Conservation (phyloP, 2,888 invertebrate species). For the Watsonalla cultraria region DNA sequence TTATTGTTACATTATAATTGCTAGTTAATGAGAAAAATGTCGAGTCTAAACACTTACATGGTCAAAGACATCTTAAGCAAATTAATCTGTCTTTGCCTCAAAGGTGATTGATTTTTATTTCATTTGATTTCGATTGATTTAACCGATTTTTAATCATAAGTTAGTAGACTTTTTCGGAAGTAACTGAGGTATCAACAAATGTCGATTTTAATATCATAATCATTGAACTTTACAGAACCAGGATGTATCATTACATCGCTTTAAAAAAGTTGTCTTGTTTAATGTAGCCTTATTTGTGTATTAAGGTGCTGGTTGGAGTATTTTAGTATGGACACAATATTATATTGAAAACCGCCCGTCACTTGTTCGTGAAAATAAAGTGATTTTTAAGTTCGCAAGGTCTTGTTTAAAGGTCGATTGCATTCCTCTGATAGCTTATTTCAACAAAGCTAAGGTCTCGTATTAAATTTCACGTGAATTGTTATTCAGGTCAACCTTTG, state of each 20-base stretch:
- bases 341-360: conserved; percentile 10
- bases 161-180: too few species aligned
- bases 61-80: neutral
- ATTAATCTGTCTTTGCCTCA: neutral
- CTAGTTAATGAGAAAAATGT: neutral
- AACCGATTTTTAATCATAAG: too few species aligned
- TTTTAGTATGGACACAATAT: too few species aligned
- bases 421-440: conserved; percentile 17
- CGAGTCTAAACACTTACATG: neutral
- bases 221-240: too few species aligned
- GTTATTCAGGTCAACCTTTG: neutral
- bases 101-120: neutral
- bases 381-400: conserved; percentile 33
- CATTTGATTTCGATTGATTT: neutral
- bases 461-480: neutral
- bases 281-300: too few species aligned
- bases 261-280: too few species aligned
- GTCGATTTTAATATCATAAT: too few species aligned
- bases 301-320: too few species aligned
- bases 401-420: conserved; percentile 32
- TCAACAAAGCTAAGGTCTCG: conserved; percentile 15
- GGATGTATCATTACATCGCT: too few species aligned
- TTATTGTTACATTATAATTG: neutral
- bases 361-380: conserved; percentile 23
- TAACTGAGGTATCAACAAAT: too few species aligned